A percentile compares a stretch with the other conserved stretches of the same genome.
Evolutionary conservation across 2,888 invertebrate species (phyloP).

Genomic region (Ctenicera cuprea): DNA sequence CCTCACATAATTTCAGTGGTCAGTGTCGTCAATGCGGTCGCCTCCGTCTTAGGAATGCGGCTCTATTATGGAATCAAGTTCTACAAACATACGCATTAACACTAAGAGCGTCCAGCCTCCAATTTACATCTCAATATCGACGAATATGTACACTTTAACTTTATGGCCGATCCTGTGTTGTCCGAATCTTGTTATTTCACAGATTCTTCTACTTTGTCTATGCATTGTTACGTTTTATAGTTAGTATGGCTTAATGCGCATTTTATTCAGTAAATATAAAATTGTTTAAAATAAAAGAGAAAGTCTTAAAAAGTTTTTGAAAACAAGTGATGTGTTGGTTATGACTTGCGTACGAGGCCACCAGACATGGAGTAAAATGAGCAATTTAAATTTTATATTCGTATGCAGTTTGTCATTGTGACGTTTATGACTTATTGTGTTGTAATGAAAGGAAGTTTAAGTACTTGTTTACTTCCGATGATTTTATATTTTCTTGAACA

Average conservation of each 20-base stretch:
- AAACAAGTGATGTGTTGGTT: no score
- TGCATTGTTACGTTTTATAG: background rate
- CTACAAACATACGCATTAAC: constrained; percentile 72
- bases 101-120: constrained; percentile 68
- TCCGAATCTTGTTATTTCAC: constrained; percentile 58
- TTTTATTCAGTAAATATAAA: no score
- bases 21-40: constrained; percentile 48
- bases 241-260: background rate
- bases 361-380: no score
- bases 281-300: no score
- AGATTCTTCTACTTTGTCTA: constrained; percentile 11
- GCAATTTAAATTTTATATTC: no score
- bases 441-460: no score
- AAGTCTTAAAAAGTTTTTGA: no score
- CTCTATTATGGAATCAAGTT: constrained; percentile 73
- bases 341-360: no score
- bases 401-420: no score
- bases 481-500: no score
- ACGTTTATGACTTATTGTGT: no score
- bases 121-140: constrained; percentile 72
- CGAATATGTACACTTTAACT: constrained; percentile 67
- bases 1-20: constrained; percentile 56
- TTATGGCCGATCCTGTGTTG: constrained; percentile 65
- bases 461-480: no score
- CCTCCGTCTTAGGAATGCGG: constrained; percentile 68